These are phyloP conservation scores for Rhea americana DNA, from an alignment of 2,113 vertebrate species.

Conservation along the genomic window DNA sequence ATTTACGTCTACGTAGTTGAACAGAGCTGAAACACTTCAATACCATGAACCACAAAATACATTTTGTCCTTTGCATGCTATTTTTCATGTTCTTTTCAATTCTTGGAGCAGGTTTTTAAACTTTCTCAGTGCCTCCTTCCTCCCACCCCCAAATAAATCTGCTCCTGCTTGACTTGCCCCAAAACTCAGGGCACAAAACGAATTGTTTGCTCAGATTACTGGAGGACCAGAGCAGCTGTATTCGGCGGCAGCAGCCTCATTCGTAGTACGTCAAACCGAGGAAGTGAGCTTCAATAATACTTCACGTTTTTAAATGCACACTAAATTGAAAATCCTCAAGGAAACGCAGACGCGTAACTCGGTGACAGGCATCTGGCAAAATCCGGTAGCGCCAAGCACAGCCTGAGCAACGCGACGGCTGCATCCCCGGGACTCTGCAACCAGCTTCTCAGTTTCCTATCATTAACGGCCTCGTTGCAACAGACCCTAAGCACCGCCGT, in stretches of 20 bases:
- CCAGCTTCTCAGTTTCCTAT: not conserved
- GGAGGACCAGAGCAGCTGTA: not conserved
- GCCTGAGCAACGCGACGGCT: not conserved
- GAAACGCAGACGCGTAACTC: not conserved
- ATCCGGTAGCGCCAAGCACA: not conserved
- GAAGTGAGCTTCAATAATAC: not conserved
- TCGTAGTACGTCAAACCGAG: not conserved
- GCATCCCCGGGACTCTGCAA: not conserved
- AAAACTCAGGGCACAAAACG: not conserved
- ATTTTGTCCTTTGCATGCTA: not conserved
- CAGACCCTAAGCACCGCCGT: not conserved
- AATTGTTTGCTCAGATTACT: not conserved
- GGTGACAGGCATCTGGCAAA: not conserved
- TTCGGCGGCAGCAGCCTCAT: not conserved
- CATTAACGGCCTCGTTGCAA: not conserved
- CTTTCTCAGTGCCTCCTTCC: not conserved
- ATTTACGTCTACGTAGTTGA: not conserved
- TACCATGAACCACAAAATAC: not conserved
- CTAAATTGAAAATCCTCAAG: not conserved
- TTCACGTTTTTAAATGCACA: not conserved
- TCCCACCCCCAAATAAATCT: not conserved
- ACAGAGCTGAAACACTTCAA: not conserved
- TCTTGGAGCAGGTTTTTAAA: not conserved
- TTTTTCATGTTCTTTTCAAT: no score
- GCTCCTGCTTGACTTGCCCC: not conserved